Percentiles rank a stretch among this genome's conserved stretches.
phyloP scores from a whole-genome alignment of 1,140 invertebrate species.

The Planococcus citri region DNA sequence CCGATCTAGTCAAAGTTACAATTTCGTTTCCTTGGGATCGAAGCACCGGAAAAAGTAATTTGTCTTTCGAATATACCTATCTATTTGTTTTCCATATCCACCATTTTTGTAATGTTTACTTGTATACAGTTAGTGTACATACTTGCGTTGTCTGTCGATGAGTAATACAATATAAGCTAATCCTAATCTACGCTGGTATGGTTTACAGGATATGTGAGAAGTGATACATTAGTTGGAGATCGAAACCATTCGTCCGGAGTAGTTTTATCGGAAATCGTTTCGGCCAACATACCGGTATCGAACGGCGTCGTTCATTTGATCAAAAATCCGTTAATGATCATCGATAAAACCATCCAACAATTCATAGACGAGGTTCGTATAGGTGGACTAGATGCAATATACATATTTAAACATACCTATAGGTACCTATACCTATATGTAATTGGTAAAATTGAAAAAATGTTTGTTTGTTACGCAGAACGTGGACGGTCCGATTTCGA shows the following conservation, averaged over 20 bases:
- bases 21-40: slow-evolving; percentile 45
- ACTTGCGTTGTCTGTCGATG: too few species aligned
- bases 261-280: slow-evolving; percentile 71
- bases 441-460: too few species aligned
- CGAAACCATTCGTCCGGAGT: slow-evolving; percentile 60
- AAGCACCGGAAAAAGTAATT: slow-evolving; percentile 22
- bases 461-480: background rate
- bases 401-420: too few species aligned
- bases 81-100: too few species aligned
- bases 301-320: slow-evolving; percentile 89
- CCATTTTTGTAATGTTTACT: too few species aligned
- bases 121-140: too few species aligned
- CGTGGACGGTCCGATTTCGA: background rate
- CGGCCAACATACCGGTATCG: slow-evolving; percentile 80
- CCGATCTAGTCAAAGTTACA: slow-evolving; percentile 68
- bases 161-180: too few species aligned
- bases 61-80: background rate
- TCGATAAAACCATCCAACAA: slow-evolving; percentile 68
- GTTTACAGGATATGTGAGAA: slow-evolving; percentile 68
- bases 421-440: too few species aligned
- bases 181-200: too few species aligned
- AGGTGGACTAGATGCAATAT: too few species aligned
- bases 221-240: slow-evolving; percentile 68
- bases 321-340: slow-evolving; percentile 75
- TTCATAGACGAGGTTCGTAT: slow-evolving; percentile 60